phyloP scores from a whole-genome alignment of 2,888 invertebrate genomes.

The Calameuta filiformis region DNA sequence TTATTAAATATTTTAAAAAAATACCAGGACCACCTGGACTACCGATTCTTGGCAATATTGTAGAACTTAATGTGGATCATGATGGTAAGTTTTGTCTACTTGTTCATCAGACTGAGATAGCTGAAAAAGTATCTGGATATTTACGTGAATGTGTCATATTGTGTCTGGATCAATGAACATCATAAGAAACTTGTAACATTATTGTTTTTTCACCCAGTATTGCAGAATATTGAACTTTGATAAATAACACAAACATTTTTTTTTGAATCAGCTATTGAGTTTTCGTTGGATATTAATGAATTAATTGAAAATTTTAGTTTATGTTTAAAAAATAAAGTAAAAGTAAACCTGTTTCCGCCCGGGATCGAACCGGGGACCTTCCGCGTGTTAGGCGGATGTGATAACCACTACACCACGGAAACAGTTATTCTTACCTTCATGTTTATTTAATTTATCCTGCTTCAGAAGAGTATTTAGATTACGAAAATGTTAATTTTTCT shows the following conservation, averaged over 20 bases:
- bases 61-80: conserved; percentile 72
- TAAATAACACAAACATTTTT: not conserved
- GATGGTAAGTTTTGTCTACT: conserved; percentile 66
- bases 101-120: not conserved
- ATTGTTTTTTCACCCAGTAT: not conserved
- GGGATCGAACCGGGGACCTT: conserved; percentile 17
- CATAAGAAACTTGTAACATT: not conserved
- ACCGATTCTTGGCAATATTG: conserved; percentile 73
- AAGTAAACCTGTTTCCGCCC: conserved; percentile 13
- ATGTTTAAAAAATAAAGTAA: not conserved
- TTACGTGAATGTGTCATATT: not conserved
- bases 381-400: conserved; percentile 90
- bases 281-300: not conserved
- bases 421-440: conserved; percentile 54
- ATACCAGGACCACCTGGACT: conserved; percentile 72
- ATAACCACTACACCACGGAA: conserved; percentile 93
- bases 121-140: not conserved
- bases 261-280: not conserved
- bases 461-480: not conserved
- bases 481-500: not conserved
- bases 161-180: not conserved
- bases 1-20: conserved; percentile 67
- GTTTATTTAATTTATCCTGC: not conserved
- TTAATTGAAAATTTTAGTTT: too few relatives aligned
- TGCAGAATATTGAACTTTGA: not conserved